Conservation (phyloP, 2,888 invertebrate genomes). For the Stegana nigrithorax region DNA sequence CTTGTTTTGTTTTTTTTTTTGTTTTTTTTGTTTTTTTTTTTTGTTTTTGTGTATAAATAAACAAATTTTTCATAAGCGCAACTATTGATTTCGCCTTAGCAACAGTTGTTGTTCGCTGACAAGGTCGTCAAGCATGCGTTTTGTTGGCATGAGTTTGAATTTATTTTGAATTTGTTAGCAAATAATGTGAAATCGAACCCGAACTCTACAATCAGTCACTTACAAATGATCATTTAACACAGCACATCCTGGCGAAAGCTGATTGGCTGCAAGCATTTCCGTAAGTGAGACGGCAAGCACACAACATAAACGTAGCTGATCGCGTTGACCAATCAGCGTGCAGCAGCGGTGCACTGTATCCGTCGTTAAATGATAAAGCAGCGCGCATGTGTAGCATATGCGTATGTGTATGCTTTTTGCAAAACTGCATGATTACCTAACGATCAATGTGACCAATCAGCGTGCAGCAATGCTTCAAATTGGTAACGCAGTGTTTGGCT, state of each 20-base stretch:
- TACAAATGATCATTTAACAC: too few species aligned
- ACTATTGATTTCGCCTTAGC: constrained; percentile 4
- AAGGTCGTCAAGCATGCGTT: neutral
- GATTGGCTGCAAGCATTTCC: neutral
- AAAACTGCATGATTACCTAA: too few species aligned
- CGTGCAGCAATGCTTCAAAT: neutral
- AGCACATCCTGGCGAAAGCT: too few species aligned
- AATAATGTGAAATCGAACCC: too few species aligned
- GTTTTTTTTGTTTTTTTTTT: neutral
- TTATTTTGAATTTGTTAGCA: neutral
- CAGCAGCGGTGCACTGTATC: neutral
- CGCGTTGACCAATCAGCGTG: neutral
- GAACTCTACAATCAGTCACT: too few species aligned
- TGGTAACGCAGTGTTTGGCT: neutral
- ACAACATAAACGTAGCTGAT: too few species aligned
- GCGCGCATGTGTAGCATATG: too few species aligned
- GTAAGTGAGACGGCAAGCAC: too few species aligned
- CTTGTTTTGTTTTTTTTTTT: neutral
- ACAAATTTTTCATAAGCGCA: neutral
- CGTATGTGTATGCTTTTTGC: too few species aligned
- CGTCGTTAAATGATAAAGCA: too few species aligned
- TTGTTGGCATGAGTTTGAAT: neutral
- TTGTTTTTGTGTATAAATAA: too few species aligned
- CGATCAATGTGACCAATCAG: neutral
- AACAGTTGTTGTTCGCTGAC: neutral